Percentiles rank a stretch among this genome's conserved stretches.
Evolutionary conservation across 2,113 vertebrate species (phyloP).

Genomic region (Amblyopsis rosae): DNA sequence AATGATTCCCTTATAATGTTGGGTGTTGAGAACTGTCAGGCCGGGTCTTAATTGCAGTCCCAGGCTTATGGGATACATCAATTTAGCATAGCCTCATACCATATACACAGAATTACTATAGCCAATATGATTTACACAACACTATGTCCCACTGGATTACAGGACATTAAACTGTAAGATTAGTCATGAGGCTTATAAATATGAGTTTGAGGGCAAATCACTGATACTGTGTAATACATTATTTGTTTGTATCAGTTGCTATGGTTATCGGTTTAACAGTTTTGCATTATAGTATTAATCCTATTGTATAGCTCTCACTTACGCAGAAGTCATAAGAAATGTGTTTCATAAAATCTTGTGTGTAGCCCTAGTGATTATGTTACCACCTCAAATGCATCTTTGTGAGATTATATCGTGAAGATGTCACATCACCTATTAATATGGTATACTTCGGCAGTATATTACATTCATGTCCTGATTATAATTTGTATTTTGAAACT

Average conservation of each 20-base stretch:
- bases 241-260: conserved; percentile 5
- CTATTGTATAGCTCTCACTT: conserved; percentile 15
- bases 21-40: conserved; percentile 10
- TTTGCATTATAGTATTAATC: conserved; percentile 21
- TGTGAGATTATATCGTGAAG: conserved; percentile 14
- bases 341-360: conserved; percentile 30
- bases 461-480: neutral
- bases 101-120: conserved; percentile 2
- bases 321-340: conserved; percentile 27
- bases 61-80: conserved; percentile 20
- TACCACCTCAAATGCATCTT: conserved; percentile 38
- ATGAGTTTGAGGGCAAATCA: neutral
- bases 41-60: conserved; percentile 16
- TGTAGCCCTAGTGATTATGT: conserved; percentile 54
- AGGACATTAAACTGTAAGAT: conserved; percentile 7
- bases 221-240: neutral
- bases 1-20: conserved; percentile 31
- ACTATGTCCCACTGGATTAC: conserved; percentile 14
- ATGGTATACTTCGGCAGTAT: conserved; percentile 28
- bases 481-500: conserved; percentile 24
- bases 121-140: conserved; percentile 23
- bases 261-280: neutral
- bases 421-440: conserved; percentile 14
- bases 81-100: conserved; percentile 6
- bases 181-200: neutral